Conservation (phyloP, 2,797 vertebrate species). For the Paguma larvata region DNA sequence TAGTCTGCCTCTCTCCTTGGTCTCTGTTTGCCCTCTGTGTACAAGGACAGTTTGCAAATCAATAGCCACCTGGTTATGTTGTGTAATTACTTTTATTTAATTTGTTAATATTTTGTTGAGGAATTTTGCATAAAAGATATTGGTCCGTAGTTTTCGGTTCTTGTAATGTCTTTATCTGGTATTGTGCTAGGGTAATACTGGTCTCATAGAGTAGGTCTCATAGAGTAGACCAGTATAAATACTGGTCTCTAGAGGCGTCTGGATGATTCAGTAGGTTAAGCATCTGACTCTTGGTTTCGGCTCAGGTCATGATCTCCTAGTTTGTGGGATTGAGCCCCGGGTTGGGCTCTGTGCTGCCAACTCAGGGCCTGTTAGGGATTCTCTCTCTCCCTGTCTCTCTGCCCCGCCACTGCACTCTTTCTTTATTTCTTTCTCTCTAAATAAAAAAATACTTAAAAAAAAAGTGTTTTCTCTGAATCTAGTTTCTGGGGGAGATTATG, state of each 20-base stretch:
- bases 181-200: not conserved
- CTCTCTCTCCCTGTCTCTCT: too few relatives aligned
- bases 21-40: not conserved
- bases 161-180: not conserved
- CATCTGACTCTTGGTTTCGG: too few relatives aligned
- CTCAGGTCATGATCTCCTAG: too few relatives aligned
- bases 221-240: too few relatives aligned
- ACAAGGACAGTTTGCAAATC: not conserved
- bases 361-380: too few relatives aligned
- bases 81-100: not conserved
- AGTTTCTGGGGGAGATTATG: not conserved
- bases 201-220: not conserved
- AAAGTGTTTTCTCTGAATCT: not conserved
- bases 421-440: too few relatives aligned
- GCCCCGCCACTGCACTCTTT: too few relatives aligned
- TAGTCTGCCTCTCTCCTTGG: not conserved
- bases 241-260: too few relatives aligned
- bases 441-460: too few relatives aligned
- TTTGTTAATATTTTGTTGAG: not conserved
- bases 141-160: not conserved
- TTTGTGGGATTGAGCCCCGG: too few relatives aligned
- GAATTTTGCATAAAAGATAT: not conserved
- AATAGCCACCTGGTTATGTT: fast-evolving
- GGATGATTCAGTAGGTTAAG: too few relatives aligned
- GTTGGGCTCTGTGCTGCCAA: too few relatives aligned